phyloP scores from a whole-genome alignment of 2,888 invertebrate genomes.

The Noctua janthina region DNA sequence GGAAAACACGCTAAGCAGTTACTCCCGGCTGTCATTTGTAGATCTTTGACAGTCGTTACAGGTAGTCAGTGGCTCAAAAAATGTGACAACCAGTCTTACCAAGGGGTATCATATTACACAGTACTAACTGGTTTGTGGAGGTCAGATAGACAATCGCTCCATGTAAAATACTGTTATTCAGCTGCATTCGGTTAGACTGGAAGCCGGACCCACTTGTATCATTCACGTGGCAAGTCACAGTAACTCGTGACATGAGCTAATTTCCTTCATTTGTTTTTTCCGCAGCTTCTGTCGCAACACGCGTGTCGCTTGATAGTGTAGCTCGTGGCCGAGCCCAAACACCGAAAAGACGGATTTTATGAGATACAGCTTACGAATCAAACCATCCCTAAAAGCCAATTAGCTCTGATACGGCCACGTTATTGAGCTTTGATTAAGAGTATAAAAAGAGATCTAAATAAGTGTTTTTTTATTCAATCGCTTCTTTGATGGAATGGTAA shows the following conservation, averaged over 20 bases:
- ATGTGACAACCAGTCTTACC: neutral
- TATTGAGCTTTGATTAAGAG: constrained; percentile 55
- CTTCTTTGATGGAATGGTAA: neutral
- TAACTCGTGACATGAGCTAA: too few species aligned
- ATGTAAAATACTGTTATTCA: neutral
- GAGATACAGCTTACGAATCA: constrained; percentile 35
- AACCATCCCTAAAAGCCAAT: constrained; percentile 56
- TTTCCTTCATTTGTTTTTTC: too few species aligned
- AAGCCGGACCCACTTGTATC: too few species aligned
- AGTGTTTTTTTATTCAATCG: neutral
- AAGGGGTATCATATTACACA: neutral
- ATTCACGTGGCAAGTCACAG: too few species aligned
- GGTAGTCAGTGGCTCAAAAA: too few species aligned
- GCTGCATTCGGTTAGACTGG: neutral
- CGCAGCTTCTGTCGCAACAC: too few species aligned
- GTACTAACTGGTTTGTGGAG: neutral
- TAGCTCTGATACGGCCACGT: constrained; percentile 49
- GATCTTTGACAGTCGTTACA: too few species aligned
- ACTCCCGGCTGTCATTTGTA: too few species aligned
- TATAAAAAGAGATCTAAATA: constrained; percentile 26
- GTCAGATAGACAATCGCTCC: neutral
- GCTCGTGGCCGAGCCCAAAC: neutral
- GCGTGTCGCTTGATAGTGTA: too few species aligned
- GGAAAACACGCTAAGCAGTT: too few species aligned
- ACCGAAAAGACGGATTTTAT: constrained; percentile 31